phyloP scores from a whole-genome alignment of 53 echinoderm and acorn worm species.

The Hippasteria phrygiana region DNA sequence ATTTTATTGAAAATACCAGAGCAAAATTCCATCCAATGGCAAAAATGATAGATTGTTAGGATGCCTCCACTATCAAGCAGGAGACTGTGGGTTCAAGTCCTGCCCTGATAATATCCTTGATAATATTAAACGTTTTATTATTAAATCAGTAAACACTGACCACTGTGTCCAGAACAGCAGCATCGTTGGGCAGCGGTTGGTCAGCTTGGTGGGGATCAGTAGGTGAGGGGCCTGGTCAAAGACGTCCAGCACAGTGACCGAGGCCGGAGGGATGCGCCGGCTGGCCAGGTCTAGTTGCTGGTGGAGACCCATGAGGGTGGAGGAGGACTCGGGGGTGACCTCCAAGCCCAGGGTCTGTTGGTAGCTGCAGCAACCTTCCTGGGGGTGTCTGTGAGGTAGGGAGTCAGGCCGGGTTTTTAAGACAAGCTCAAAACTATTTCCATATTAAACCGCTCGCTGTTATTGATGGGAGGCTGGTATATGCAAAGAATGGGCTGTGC shows the following conservation, averaged over 20 bases:
- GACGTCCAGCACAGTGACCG: constrained; percentile 83
- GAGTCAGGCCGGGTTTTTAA: neutral
- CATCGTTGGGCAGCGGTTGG: constrained; percentile 81
- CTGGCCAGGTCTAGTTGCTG: constrained; percentile 38
- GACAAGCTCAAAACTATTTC: too few species aligned
- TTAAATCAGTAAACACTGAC: constrained; percentile 41
- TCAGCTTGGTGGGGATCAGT: constrained; percentile 86
- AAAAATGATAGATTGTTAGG: too few species aligned
- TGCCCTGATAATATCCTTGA: too few species aligned
- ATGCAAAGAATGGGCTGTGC: too few species aligned
- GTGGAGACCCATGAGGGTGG: constrained; percentile 49
- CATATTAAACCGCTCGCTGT: too few species aligned
- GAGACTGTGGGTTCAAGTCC: too few species aligned
- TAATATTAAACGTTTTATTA: too few species aligned
- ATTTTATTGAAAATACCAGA: too few species aligned
- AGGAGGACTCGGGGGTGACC: constrained; percentile 61
- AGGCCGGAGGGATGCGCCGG: constrained; percentile 85
- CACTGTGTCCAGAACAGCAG: constrained; percentile 93
- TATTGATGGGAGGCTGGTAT: too few species aligned
- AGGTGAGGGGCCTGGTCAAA: constrained; percentile 73
- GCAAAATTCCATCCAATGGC: too few species aligned
- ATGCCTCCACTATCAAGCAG: too few species aligned
- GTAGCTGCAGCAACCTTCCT: constrained; percentile 78
- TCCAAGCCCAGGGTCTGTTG: constrained; percentile 79
- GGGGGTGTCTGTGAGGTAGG: constrained; percentile 69